Percentiles rank a stretch among this genome's conserved stretches.
Conservation (phyloP, 2,797 vertebrate genomes). For the Rallus crepitans region DNA sequence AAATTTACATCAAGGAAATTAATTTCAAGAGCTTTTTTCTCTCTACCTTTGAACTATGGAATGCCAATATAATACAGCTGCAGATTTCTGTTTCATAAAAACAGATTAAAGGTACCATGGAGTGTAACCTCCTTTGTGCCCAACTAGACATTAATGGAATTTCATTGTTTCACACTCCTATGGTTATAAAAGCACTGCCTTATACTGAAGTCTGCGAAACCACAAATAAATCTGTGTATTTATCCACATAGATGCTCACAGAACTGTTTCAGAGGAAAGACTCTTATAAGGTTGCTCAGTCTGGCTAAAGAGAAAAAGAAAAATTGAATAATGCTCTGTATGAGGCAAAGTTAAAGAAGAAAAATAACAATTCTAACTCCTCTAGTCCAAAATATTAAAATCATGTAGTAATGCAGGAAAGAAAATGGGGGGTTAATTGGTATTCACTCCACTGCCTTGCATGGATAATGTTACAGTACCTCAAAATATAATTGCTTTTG, state of each 20-base stretch:
- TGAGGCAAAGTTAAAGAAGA: not conserved
- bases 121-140: not conserved
- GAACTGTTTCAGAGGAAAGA: not conserved
- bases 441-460: not conserved
- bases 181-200: not conserved
- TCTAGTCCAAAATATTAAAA: not conserved
- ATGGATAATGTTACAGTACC: not conserved
- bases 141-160: not conserved
- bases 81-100: conserved; percentile 17
- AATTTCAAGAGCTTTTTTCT: not conserved
- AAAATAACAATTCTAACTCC: not conserved
- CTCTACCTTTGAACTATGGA: not conserved
- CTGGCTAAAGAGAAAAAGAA: not conserved
- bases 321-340: not conserved
- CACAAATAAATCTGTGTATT: conserved; percentile 5
- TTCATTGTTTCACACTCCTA: not conserved
- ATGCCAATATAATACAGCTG: not conserved
- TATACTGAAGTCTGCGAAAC: not conserved
- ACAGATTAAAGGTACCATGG: not conserved
- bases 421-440: not conserved
- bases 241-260: not conserved
- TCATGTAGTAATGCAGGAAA: not conserved
- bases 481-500: not conserved
- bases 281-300: not conserved
- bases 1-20: not conserved